phyloP scores from a whole-genome alignment of 1,140 invertebrate genomes.

The Druon quercuslanigerum region DNA sequence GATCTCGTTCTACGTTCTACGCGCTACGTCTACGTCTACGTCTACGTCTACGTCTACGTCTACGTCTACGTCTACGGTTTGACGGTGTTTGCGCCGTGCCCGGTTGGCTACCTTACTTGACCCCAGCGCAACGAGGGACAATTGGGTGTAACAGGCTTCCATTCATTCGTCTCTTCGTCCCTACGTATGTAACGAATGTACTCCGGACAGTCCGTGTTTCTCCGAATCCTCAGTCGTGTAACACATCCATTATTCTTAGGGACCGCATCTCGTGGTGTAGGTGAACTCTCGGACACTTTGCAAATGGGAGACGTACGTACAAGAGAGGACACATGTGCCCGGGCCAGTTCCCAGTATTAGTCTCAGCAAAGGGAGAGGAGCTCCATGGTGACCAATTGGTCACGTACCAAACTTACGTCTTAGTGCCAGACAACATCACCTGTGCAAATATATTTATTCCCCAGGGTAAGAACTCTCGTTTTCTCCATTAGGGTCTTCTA shows the following conservation, averaged over 20 bases:
- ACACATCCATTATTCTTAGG: slow-evolving; percentile 59
- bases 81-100: slow-evolving; percentile 50
- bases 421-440: neutral
- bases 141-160: slow-evolving; percentile 74
- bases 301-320: slow-evolving; percentile 2
- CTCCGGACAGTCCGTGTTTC: slow-evolving; percentile 59
- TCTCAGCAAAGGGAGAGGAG: slow-evolving; percentile 2
- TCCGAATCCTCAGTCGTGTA: slow-evolving; percentile 68
- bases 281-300: slow-evolving; percentile 5
- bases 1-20: neutral
- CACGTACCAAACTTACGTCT: slow-evolving; percentile 7
- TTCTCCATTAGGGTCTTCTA: neutral
- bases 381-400: neutral
- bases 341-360: slow-evolving; percentile 17
- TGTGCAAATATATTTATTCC: slow-evolving; percentile 26
- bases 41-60: no score
- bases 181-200: slow-evolving; percentile 40
- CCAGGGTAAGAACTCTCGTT: neutral
- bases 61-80: no score
- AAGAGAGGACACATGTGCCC: slow-evolving; percentile 19
- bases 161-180: slow-evolving; percentile 55
- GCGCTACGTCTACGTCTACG: no score
- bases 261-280: neutral
- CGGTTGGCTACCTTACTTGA: slow-evolving; percentile 71
- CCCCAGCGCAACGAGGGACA: slow-evolving; percentile 74